Conservation (phyloP, 2,888 invertebrate species). For the Masnerella sp. region DNA sequence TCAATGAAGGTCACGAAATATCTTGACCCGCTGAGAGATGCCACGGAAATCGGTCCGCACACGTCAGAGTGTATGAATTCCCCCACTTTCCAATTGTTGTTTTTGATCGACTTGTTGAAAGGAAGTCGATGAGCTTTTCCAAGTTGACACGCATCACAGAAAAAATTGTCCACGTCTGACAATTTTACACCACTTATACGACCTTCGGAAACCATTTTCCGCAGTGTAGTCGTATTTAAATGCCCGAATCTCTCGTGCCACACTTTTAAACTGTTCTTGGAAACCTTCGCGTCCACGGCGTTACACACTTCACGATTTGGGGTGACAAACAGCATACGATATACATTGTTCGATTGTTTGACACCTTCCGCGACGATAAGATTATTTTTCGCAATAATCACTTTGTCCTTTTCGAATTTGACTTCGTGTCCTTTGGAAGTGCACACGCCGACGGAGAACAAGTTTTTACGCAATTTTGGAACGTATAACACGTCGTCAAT, state of each 20-base stretch:
- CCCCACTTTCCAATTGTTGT: neutral
- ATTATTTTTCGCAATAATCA: neutral
- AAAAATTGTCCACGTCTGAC: constrained; percentile 16
- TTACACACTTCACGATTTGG: neutral
- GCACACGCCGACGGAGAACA: constrained; percentile 46
- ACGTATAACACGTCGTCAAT: constrained; percentile 45
- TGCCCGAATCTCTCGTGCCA: constrained; percentile 62
- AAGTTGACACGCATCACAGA: constrained; percentile 13
- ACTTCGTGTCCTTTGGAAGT: constrained; percentile 9
- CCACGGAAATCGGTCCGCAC: neutral
- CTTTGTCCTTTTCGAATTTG: neutral
- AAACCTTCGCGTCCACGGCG: neutral
- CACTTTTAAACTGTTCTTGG: constrained; percentile 6
- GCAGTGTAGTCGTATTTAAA: constrained; percentile 42
- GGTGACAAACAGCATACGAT: constrained; percentile 1
- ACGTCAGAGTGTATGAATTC: constrained; percentile 28
- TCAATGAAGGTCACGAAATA: constrained; percentile 12
- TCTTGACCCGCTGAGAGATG: neutral
- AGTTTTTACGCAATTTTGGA: constrained; percentile 36
- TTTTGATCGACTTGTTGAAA: neutral
- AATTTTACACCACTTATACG: constrained; percentile 51
- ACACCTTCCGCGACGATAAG: neutral
- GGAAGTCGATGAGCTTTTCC: constrained; percentile 10
- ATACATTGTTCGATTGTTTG: constrained; percentile 1
- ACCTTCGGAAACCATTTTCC: constrained; percentile 28